Evolutionary conservation across 2,797 vertebrate genomes (phyloP).

Genomic region (Hapalemur alaotrensis): DNA sequence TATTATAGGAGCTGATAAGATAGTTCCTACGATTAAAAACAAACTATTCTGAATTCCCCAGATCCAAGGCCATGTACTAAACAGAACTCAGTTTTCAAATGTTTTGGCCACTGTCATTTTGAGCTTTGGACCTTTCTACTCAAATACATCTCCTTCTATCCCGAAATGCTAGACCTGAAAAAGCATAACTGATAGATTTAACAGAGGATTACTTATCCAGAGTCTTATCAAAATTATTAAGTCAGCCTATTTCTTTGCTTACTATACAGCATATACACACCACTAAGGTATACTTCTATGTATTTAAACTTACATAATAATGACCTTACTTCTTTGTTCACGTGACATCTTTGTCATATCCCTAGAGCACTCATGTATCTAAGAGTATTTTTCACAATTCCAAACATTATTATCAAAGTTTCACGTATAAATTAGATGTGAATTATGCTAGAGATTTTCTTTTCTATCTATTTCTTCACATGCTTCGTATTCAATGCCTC

Average conservation of each 20-base stretch:
- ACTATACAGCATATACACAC: not conserved
- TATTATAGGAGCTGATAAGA: not conserved
- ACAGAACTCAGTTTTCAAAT: constrained; percentile 4
- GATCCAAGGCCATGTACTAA: not conserved
- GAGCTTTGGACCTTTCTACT: not conserved
- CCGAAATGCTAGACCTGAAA: not conserved
- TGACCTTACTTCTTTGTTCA: not conserved
- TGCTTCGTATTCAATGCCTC: not conserved
- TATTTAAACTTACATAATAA: not conserved
- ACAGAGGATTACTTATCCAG: not conserved
- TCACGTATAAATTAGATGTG: not conserved
- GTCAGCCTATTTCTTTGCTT: not conserved
- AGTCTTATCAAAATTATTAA: not conserved
- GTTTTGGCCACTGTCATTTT: not conserved
- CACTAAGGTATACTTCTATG: not conserved
- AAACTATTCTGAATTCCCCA: not conserved
- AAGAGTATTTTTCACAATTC: not conserved
- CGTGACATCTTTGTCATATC: not conserved
- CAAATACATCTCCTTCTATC: not conserved
- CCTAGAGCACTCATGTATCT: not conserved
- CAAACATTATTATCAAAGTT: not conserved
- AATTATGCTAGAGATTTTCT: not conserved
- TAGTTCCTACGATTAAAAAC: constrained; percentile 5
- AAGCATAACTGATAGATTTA: not conserved
- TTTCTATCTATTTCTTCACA: not conserved